These are phyloP conservation scores for Pteronotus mesoamericanus DNA, from an alignment of 2,797 vertebrate genomes.

Conservation along the genomic window DNA sequence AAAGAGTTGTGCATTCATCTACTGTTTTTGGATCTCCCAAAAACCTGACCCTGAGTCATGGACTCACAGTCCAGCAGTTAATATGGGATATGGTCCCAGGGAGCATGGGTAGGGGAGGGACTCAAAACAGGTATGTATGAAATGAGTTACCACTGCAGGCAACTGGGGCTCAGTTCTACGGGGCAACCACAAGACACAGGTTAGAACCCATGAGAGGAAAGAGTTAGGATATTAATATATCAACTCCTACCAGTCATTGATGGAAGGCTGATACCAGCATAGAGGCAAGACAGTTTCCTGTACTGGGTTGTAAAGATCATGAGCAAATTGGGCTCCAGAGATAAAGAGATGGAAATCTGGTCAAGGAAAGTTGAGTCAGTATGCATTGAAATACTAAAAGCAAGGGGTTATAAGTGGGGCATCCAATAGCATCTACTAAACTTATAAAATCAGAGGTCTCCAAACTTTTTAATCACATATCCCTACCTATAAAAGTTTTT, in stretches of 20 bases:
- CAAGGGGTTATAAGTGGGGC: not conserved
- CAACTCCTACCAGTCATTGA: not conserved
- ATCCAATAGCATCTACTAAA: not conserved
- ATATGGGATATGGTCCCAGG: not conserved
- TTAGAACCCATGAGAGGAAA: not conserved
- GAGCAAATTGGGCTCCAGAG: not conserved
- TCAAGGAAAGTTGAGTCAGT: not conserved
- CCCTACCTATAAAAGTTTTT: not conserved
- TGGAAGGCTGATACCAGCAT: not conserved
- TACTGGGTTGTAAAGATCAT: not conserved
- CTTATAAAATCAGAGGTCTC: not conserved
- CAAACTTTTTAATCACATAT: not conserved
- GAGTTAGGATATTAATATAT: not conserved
- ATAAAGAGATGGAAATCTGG: not conserved
- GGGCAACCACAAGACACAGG: accelerated
- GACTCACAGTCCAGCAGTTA: not conserved
- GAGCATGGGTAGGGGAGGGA: not conserved
- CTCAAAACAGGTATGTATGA: not conserved
- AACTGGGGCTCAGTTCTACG: not conserved
- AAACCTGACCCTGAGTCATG: not conserved
- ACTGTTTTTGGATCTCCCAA: not conserved
- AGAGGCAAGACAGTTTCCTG: not conserved
- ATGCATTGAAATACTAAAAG: not conserved
- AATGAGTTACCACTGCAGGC: not conserved
- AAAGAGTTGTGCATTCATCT: not conserved